A percentile compares a stretch with the other conserved stretches of the same genome.
Conservation (phyloP, 2,888 invertebrate genomes). For the Magallana nippona region DNA sequence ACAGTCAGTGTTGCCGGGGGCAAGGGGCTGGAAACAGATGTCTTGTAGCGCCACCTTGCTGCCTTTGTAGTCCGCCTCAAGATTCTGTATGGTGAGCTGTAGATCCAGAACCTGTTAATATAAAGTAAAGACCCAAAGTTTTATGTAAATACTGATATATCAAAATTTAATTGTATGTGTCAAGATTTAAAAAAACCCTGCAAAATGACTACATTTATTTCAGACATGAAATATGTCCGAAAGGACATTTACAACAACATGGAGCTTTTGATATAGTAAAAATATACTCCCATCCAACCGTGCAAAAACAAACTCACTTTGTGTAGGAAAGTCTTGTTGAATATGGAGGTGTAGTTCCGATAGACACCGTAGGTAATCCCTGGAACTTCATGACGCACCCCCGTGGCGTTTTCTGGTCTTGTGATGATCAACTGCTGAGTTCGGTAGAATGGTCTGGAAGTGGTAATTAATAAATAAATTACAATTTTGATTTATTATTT, state of each 20-base stretch:
- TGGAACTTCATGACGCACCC: conserved; percentile 57
- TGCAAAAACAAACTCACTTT: conserved; percentile 82
- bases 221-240: too few species aligned
- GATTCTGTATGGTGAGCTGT: conserved; percentile 70
- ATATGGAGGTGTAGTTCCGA: conserved; percentile 90
- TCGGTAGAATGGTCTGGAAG: conserved; percentile 78
- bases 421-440: conserved; percentile 95
- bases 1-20: conserved; percentile 87
- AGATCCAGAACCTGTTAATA: conserved; percentile 76
- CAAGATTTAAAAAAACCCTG: too few species aligned
- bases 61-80: conserved; percentile 64
- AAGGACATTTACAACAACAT: too few species aligned
- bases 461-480: too few species aligned
- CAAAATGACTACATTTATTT: too few species aligned
- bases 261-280: too few species aligned
- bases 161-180: too few species aligned
- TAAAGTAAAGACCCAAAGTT: too few species aligned
- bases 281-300: too few species aligned
- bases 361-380: conserved; percentile 83
- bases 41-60: conserved; percentile 82
- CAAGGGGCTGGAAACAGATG: conserved; percentile 95
- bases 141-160: too few species aligned
- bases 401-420: conserved; percentile 74
- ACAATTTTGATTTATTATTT: not conserved
- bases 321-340: conserved; percentile 88